phyloP scores from a whole-genome alignment of 2,888 invertebrate genomes.

The Catotricha subobsoleta region DNA sequence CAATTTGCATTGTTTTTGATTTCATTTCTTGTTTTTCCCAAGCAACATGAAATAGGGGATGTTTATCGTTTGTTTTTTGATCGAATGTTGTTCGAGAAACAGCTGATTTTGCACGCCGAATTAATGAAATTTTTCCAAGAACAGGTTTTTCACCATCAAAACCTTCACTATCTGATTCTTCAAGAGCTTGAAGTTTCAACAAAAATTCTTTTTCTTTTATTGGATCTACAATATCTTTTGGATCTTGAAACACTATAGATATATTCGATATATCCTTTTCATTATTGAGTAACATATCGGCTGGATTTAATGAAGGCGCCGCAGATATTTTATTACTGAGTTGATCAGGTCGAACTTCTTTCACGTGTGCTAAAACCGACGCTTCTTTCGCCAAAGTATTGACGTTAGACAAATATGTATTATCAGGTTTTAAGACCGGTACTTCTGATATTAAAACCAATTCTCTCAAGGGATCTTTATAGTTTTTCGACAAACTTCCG shows the following conservation, averaged over 20 bases:
- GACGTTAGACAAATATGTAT: constrained; percentile 31
- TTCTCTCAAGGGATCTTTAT: constrained; percentile 41
- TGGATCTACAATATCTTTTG: constrained; percentile 26
- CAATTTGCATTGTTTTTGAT: not conserved
- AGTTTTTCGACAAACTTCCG: no score
- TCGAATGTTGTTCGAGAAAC: constrained; percentile 17
- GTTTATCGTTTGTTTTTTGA: constrained; percentile 9
- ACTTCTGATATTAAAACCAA: constrained; percentile 39
- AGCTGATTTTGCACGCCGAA: constrained; percentile 47
- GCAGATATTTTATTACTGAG: not conserved
- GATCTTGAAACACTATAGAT: constrained; percentile 21
- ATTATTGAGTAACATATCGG: constrained; percentile 6
- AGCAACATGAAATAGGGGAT: constrained; percentile 14
- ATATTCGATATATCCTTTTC: not conserved
- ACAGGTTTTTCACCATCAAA: constrained; percentile 36
- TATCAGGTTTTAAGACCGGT: constrained; percentile 16
- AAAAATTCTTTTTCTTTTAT: constrained; percentile 26
- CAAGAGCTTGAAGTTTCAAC: constrained; percentile 26
- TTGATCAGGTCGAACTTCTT: constrained; percentile 19
- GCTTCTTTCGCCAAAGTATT: constrained; percentile 42
- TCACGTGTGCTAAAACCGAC: constrained; percentile 36
- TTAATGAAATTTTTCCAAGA: constrained; percentile 45
- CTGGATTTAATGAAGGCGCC: constrained; percentile 4
- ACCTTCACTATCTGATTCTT: constrained; percentile 24
- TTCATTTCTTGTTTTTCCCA: constrained; percentile 12